These are phyloP conservation scores for Gonioctena quinquepunctata DNA, from an alignment of 1,140 invertebrate genomes.

Conservation along the genomic window DNA sequence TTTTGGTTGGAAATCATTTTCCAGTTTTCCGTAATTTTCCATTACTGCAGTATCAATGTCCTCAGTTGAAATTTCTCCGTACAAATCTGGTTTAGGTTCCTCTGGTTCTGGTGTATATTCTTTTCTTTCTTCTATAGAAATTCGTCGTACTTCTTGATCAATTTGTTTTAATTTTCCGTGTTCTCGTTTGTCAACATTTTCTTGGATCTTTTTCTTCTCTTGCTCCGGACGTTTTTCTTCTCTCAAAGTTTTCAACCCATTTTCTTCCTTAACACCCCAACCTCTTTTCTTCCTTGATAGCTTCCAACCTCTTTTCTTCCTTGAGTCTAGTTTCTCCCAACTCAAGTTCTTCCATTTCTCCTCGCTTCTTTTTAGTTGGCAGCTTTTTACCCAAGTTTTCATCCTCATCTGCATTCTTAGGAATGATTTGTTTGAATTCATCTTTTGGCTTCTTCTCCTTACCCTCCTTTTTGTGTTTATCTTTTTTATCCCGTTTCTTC, in stretches of 20 bases:
- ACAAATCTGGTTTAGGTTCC: constrained; percentile 40
- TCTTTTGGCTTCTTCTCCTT: constrained; percentile 59
- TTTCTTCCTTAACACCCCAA: constrained; percentile 51
- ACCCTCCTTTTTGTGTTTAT: constrained; percentile 57
- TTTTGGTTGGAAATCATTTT: constrained; percentile 21
- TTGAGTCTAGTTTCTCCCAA: constrained; percentile 56
- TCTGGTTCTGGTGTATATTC: constrained; percentile 18
- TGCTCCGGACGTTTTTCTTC: constrained; percentile 19
- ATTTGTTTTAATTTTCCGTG: not conserved
- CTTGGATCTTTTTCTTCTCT: not conserved
- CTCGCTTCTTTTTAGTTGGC: constrained; percentile 58
- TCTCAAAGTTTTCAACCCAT: constrained; percentile 19
- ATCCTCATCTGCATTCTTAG: constrained; percentile 52
- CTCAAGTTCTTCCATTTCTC: constrained; percentile 57
- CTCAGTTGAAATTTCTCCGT: constrained; percentile 50
- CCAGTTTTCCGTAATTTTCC: constrained; percentile 46
- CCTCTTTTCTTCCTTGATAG: constrained; percentile 48
- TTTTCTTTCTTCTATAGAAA: constrained; percentile 47
- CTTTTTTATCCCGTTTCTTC: constrained; percentile 58
- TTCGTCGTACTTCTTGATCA: not conserved
- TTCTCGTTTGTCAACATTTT: constrained; percentile 9
- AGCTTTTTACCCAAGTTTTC: constrained; percentile 55
- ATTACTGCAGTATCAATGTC: constrained; percentile 47
- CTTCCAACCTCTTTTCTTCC: constrained; percentile 52
- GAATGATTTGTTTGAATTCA: constrained; percentile 59